Evolutionary conservation across 2,113 vertebrate genomes (phyloP), one percentile per base, ranked within the genome.

Genomic region (Brachyhypopomus occidentalis): DNA sequence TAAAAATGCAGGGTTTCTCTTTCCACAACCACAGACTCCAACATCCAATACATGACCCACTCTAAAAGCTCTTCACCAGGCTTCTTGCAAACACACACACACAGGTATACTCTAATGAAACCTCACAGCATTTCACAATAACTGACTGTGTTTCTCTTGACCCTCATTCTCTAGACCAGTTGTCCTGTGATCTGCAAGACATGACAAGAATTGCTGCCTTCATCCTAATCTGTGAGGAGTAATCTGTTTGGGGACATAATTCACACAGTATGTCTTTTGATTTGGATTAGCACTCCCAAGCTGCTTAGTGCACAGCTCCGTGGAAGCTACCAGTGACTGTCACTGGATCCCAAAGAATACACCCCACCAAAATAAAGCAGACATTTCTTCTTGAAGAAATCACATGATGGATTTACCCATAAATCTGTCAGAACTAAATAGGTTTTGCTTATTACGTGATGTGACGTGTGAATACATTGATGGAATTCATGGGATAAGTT

Each of bases 181-280:
- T 75, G 81, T 19, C 22, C 36, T 70, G 55, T 86, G 67, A 84
- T 78, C 81, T 86, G 79, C 74, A 88, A 86, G 86, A 90, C 85
- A 86, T 84, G 87, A 89, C 88, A 84, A 88, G 86, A 89, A 91
- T 91, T 89, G 83, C 60, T 48, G 69, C 85, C 85, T 86, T 73
- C 81, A 48, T 86, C 81, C 84, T 93, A 91, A 94, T 93, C 91
- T 89, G 82, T 83, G 81, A 89, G 86, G 87, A 93, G 91, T 94
- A 94, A 94, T 94, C 93, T 93, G 93, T 93, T 91, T 93, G 88
- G 89, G 92, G 92, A 92, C 94, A 94, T 93, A 93, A 96, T 95
- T 95, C 94, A 93, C 92, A 93, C 92, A 92, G 92, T 92, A 87
- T 93, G 93, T 94, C 93, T 94, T 92, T 90, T 91, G 92, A 91